Base-by-base conservation (phyloP, 2,888 invertebrate species). In the Papilio elwesi region DNA sequence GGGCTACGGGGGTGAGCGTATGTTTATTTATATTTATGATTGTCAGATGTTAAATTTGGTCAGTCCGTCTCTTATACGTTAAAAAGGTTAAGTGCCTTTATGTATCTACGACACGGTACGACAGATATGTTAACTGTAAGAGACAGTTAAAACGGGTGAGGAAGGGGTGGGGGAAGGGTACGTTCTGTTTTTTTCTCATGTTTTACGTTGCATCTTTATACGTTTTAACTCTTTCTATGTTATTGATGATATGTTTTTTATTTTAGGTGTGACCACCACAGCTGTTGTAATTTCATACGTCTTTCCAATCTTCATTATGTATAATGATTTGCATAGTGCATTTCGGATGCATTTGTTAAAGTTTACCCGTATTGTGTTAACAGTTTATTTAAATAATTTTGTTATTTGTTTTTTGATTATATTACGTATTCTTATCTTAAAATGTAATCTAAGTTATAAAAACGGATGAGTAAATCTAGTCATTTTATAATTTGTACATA, bases 401-500 rank as follows among this genome's bases (percentile, higher is more conserved):
- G n/a, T 62, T 38, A 38, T 62, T 69, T 69, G 15, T 26, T 26
- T 26, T 26, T 26, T 12, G 47, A 43, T 59, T 59, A 9, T 36
- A 59, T 53, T 38, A 36, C 53, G 15, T 74, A 67, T 16, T 63
- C 67, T 73, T 71, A 66, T 73, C 63, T 65, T 62, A 65, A 74
- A 11, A 65, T 74, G 65, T 77, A 77, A 77, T 75, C 74, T 43
- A 64, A 53, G 64, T 66, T 75, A 74, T 76, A 76, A 73, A 75
- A 73, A 77, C 72, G 82, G 88, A 89, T 89, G 90, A 89, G 90
- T 90, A 84, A 78, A 82, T 88, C 90, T 90, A 90, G 90, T 90
- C 89, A 89, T 87, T 86, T 83, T 82, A 78, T 83, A 85, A 77
- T 75, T 75, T 77, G 79, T 73, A 74, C 70, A 76, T 75, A 13